These are phyloP conservation scores for Amblyopsis rosae DNA, from an alignment of 2,113 vertebrate genomes.

Conservation along the genomic window DNA sequence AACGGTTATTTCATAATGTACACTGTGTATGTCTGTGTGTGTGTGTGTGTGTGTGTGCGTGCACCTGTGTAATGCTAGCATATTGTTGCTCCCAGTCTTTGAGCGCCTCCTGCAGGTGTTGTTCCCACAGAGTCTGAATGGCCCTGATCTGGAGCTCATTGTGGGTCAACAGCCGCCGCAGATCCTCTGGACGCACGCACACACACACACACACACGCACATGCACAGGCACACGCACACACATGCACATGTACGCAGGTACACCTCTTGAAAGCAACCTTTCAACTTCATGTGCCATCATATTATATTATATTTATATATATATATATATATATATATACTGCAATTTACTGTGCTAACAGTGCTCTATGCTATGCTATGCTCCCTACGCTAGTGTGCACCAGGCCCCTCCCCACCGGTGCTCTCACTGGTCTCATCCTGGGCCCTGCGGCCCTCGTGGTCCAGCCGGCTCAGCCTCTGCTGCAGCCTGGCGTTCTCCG, in stretches of 20 bases:
- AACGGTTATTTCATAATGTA: neutral
- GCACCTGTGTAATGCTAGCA: constrained; percentile 77
- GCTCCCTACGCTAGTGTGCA: neutral
- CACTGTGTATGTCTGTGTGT: constrained; percentile 1
- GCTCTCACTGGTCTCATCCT: constrained; percentile 77
- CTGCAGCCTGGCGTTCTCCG: constrained; percentile 75
- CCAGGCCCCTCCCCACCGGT: neutral
- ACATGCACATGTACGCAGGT: neutral
- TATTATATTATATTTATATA: neutral
- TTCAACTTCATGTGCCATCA: neutral
- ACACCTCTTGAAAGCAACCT: neutral
- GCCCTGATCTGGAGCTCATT: constrained; percentile 76
- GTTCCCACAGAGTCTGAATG: constrained; percentile 80
- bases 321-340: too few species aligned
- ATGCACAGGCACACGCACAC: neutral
- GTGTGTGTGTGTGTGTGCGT: neutral
- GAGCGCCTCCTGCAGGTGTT: constrained; percentile 80
- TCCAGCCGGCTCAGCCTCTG: constrained; percentile 73
- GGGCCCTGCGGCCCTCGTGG: constrained; percentile 70
- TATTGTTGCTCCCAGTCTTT: constrained; percentile 83
- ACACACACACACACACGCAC: constrained; percentile 10
- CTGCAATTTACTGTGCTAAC: neutral
- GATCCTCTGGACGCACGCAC: constrained; percentile 70
- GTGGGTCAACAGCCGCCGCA: constrained; percentile 72
- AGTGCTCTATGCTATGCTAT: neutral